These are phyloP conservation scores for Oreochromis grahami DNA, from an alignment of 2,797 vertebrate species.

Conservation along the genomic window DNA sequence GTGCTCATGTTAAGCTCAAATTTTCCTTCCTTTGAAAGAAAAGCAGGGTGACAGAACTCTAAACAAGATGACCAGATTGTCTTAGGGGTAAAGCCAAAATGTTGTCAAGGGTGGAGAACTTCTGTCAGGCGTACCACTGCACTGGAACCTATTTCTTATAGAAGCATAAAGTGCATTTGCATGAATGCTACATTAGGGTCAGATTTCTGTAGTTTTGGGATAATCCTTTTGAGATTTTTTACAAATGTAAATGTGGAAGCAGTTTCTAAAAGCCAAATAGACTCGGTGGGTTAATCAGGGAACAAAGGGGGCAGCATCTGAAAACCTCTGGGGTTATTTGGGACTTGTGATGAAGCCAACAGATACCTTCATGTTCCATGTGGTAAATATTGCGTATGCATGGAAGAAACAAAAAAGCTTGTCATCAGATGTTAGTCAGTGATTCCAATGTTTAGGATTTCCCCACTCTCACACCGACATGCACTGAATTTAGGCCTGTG, in stretches of 20 bases:
- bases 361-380: neutral
- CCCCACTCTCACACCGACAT: neutral
- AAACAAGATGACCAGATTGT: slow-evolving; percentile 69
- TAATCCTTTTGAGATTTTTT: neutral
- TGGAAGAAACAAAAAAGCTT: neutral
- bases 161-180: neutral
- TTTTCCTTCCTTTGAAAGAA: slow-evolving; percentile 65
- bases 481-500: neutral
- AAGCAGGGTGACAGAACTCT: slow-evolving; percentile 72
- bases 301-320: neutral
- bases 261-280: neutral
- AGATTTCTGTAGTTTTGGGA: neutral
- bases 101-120: slow-evolving; percentile 41
- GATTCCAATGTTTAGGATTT: neutral
- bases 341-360: neutral
- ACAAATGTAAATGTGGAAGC: neutral
- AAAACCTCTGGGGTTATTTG: neutral
- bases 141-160: slow-evolving; percentile 30
- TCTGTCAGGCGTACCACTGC: slow-evolving; percentile 6
- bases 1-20: slow-evolving; percentile 74
- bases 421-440: neutral
- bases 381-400: neutral
- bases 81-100: slow-evolving; percentile 29
- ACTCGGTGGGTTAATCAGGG: neutral
- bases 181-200: neutral